Percentiles rank a stretch among this genome's conserved stretches.
These are phyloP conservation scores for Lepidostoma basale DNA, from an alignment of 1,140 invertebrate species.

Conservation along the genomic window DNA sequence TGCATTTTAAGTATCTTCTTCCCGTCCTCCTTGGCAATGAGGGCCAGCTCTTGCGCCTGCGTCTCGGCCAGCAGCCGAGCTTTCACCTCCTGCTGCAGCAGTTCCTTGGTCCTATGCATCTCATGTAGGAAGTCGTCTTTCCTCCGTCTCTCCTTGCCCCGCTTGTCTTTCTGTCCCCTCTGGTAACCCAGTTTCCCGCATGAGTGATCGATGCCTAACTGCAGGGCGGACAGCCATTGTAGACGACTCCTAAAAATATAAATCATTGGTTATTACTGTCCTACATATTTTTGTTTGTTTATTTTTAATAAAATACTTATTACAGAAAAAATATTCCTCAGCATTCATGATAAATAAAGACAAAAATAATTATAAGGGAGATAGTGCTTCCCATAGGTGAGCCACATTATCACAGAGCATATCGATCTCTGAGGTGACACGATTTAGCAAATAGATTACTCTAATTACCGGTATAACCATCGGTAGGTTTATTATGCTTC, in stretches of 20 bases:
- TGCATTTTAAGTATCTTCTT: slow-evolving; percentile 75
- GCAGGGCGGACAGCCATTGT: slow-evolving; percentile 75
- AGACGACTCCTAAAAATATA: slow-evolving; percentile 60
- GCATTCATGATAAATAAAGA: no score
- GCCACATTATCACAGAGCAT: no score
- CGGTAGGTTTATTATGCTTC: no score
- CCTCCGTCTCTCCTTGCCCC: slow-evolving; percentile 65
- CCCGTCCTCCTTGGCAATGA: slow-evolving; percentile 71
- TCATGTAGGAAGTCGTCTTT: slow-evolving; percentile 63
- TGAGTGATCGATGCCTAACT: slow-evolving; percentile 71
- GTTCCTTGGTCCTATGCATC: slow-evolving; percentile 57
- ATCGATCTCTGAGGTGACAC: no score
- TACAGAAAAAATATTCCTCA: no score
- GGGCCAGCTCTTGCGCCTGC: slow-evolving; percentile 67
- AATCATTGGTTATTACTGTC: neutral
- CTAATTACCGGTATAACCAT: no score
- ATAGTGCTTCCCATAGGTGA: no score
- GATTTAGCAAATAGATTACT: no score
- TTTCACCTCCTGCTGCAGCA: slow-evolving; percentile 68
- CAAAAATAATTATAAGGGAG: no score
- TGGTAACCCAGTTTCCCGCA: slow-evolving; percentile 71
- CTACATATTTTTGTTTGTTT: no score
- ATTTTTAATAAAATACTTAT: no score
- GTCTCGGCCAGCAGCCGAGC: slow-evolving; percentile 72
- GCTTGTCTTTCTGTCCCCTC: slow-evolving; percentile 64